Evolutionary conservation across 2,888 invertebrate genomes (phyloP).

Genomic region (Xanthia icteritia): DNA sequence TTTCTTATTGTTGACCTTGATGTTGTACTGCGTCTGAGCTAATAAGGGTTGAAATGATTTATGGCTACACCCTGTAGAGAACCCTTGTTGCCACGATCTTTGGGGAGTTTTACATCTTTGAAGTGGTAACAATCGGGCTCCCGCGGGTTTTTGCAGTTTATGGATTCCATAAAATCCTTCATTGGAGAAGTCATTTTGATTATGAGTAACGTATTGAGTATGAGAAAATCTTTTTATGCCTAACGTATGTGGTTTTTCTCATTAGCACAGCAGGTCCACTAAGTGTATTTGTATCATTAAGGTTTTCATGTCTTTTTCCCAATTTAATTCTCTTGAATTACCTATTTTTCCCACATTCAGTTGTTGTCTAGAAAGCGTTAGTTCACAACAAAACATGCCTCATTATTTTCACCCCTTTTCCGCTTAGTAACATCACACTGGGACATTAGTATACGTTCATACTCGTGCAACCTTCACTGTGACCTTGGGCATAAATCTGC

Average conservation of each 20-base stretch:
- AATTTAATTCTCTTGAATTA: not conserved
- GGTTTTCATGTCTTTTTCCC: not conserved
- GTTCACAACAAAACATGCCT: not conserved
- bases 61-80: not conserved
- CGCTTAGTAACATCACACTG: constrained; percentile 6
- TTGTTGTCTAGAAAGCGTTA: constrained; percentile 1
- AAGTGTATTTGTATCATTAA: too few species aligned
- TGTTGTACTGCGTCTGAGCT: not conserved
- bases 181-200: not conserved
- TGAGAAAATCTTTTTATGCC: too few species aligned
- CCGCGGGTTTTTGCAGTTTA: not conserved
- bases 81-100: not conserved
- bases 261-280: not conserved
- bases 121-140: not conserved
- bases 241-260: not conserved
- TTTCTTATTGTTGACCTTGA: not conserved
- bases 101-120: not conserved
- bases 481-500: constrained; percentile 54
- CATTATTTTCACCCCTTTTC: not conserved
- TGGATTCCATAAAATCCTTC: not conserved
- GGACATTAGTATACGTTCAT: constrained; percentile 21
- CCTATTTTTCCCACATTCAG: not conserved
- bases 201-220: too few species aligned
- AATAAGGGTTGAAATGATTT: constrained; percentile 1
- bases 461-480: constrained; percentile 44